Evolutionary conservation across 2,113 vertebrate species (phyloP).

Genomic region (Notothenia rossii): DNA sequence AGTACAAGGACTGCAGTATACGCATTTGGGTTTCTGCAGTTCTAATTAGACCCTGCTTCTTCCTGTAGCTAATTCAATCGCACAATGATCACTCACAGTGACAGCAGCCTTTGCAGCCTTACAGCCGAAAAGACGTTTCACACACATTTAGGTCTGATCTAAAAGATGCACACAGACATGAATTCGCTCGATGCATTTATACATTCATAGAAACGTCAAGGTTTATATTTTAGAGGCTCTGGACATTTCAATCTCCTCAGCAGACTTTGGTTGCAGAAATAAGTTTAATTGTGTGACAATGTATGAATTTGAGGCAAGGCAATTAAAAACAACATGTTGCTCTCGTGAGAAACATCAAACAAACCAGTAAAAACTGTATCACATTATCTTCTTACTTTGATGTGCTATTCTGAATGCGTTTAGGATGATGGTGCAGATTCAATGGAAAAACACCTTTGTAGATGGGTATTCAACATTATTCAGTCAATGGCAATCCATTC

Average conservation of each 20-base stretch:
- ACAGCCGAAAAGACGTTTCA: neutral
- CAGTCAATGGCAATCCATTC: neutral
- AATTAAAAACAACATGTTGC: neutral
- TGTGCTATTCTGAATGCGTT: neutral
- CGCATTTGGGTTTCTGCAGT: neutral
- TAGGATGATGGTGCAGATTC: neutral
- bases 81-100: neutral
- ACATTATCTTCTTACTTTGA: neutral
- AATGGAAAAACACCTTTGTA: neutral
- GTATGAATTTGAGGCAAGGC: neutral
- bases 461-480: neutral
- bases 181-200: neutral
- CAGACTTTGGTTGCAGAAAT: neutral
- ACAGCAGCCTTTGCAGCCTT: neutral
- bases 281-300: neutral
- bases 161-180: neutral
- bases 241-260: slow-evolving; percentile 11
- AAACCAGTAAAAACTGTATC: neutral
- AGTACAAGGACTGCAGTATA: neutral
- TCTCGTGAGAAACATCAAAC: neutral
- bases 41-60: too few species aligned
- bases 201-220: slow-evolving; percentile 10
- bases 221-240: slow-evolving; percentile 10
- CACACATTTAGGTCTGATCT: neutral
- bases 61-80: neutral